phyloP scores from a whole-genome alignment of 1,140 invertebrate genomes.

The Sinonovacula constricta region DNA sequence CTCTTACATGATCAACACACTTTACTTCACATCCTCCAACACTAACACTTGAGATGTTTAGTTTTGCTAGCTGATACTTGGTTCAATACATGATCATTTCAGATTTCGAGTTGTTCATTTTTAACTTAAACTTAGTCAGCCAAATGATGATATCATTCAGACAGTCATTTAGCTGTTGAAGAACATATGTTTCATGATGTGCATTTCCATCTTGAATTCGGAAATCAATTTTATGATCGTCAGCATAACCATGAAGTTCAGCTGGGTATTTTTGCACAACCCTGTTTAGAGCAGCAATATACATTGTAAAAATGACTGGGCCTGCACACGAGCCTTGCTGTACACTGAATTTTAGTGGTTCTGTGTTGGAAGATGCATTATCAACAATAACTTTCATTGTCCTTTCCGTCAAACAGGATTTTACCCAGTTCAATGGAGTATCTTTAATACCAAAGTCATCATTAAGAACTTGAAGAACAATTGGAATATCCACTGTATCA shows the following conservation, averaged over 20 bases:
- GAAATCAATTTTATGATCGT: constrained; percentile 30
- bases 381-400: constrained; percentile 14
- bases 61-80: constrained; percentile 10
- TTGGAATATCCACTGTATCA: constrained; percentile 21
- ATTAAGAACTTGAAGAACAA: background rate
- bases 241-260: constrained; percentile 24
- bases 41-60: constrained; percentile 8
- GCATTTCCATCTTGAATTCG: constrained; percentile 18
- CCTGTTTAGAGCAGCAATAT: constrained; percentile 17
- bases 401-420: constrained; percentile 34
- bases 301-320: constrained; percentile 2
- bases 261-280: constrained; percentile 23
- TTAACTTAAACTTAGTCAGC: constrained; percentile 24
- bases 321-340: constrained; percentile 18
- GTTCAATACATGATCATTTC: constrained; percentile 36
- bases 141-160: constrained; percentile 26
- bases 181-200: constrained; percentile 8
- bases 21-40: constrained; percentile 15
- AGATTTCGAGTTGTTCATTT: constrained; percentile 14
- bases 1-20: constrained; percentile 8
- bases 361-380: background rate
- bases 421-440: constrained; percentile 24
- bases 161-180: constrained; percentile 2
- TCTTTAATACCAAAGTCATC: constrained; percentile 12
- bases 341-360: constrained; percentile 6